Percentiles rank a stretch among this genome's conserved stretches.
Conservation (phyloP, 2,797 vertebrate species). For the Phoebastria nigripes region DNA sequence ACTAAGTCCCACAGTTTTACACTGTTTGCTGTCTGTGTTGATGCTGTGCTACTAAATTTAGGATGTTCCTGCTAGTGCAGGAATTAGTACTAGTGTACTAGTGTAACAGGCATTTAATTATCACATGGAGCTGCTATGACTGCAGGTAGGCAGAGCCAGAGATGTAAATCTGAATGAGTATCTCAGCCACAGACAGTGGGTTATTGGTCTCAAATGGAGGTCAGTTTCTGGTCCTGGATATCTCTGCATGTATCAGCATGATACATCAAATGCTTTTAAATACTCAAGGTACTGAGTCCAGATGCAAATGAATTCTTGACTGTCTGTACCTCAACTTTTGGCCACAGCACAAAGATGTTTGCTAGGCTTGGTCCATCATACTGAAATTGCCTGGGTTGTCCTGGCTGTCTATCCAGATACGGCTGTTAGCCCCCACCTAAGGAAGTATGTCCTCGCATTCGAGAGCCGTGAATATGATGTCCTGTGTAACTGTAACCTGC, state of each 20-base stretch:
- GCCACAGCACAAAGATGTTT: neutral
- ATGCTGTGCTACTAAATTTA: neutral
- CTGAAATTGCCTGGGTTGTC: neutral
- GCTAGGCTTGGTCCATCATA: neutral
- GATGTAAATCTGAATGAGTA: neutral
- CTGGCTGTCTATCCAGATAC: neutral
- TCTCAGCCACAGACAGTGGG: neutral
- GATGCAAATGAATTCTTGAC: neutral
- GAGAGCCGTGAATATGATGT: neutral
- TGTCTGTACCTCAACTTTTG: neutral
- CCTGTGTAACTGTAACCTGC: neutral
- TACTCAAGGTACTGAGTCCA: rapidly evolving
- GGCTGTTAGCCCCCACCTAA: neutral
- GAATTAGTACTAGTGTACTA: neutral
- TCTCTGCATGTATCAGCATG: neutral
- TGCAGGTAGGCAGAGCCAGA: neutral
- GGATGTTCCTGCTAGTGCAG: neutral
- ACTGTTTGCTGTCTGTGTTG: neutral
- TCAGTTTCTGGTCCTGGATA: neutral
- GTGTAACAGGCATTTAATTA: neutral
- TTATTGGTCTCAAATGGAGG: neutral
- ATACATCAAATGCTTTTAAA: neutral
- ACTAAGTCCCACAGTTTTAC: neutral
- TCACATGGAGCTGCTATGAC: neutral
- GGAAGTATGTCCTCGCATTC: neutral